Conservation (phyloP, 2,888 invertebrate species). For the Minunthozetes semirufus region DNA sequence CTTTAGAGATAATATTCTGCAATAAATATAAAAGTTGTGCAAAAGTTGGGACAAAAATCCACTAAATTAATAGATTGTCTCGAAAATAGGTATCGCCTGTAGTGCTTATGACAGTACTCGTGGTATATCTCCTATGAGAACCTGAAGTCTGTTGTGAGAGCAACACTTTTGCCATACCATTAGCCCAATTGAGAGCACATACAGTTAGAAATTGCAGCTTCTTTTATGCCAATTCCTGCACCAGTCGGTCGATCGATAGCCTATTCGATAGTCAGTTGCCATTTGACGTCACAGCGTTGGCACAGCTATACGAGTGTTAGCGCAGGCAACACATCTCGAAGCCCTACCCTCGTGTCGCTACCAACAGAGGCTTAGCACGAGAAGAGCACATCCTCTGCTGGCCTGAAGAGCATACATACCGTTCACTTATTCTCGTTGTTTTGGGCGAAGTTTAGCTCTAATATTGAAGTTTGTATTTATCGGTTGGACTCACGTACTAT, state of each 20-base stretch:
- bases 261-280: background rate
- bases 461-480: no score
- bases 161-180: background rate
- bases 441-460: no score
- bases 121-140: background rate
- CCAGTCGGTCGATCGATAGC: background rate
- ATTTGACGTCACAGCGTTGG: conserved; percentile 14
- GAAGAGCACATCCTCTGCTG: no score
- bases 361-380: no score
- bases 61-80: background rate
- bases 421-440: no score
- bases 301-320: background rate
- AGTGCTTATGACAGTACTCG: background rate
- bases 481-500: no score
- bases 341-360: background rate
- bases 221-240: background rate
- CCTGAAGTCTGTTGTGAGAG: background rate
- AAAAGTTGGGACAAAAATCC: background rate
- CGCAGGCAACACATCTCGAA: background rate
- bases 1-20: background rate
- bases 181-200: no score
- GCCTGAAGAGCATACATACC: no score
- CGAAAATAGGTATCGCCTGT: conserved; percentile 12
- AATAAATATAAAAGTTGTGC: background rate
- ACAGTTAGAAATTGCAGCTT: background rate